phyloP scores from a whole-genome alignment of 2,888 invertebrate genomes.

The Drosophila setosimentum region DNA sequence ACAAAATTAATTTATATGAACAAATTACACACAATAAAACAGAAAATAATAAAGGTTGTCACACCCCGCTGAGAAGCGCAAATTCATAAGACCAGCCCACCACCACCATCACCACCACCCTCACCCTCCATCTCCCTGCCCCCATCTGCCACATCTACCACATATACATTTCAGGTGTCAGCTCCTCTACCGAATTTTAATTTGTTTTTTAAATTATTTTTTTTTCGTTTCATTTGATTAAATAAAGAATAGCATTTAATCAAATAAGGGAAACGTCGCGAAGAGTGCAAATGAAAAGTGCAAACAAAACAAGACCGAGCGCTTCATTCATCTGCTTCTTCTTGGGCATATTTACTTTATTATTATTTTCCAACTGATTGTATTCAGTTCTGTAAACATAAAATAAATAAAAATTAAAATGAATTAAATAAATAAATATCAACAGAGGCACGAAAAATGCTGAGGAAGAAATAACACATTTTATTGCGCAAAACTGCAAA shows the following conservation, averaged over 20 bases:
- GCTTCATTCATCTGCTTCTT: slow-evolving; percentile 35
- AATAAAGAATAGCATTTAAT: slow-evolving; percentile 73
- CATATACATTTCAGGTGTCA: not conserved
- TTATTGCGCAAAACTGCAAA: slow-evolving; percentile 59
- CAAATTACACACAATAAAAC: slow-evolving; percentile 5
- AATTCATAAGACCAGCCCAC: not conserved
- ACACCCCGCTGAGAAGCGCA: slow-evolving; percentile 34
- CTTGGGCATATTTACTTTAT: slow-evolving; percentile 7
- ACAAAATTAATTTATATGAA: slow-evolving; percentile 7
- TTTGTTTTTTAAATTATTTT: not conserved
- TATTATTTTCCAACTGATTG: slow-evolving; percentile 15
- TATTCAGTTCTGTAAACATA: slow-evolving; percentile 32
- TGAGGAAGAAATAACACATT: slow-evolving; percentile 64
- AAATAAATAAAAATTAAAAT: slow-evolving; percentile 68
- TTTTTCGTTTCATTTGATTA: slow-evolving; percentile 65
- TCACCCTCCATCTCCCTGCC: not conserved
- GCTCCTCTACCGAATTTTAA: slow-evolving; percentile 26
- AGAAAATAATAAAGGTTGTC: slow-evolving; percentile 43
- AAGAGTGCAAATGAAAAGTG: slow-evolving; percentile 57
- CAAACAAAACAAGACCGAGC: slow-evolving; percentile 41
- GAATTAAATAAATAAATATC: slow-evolving; percentile 67
- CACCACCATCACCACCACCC: not conserved
- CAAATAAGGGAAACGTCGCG: slow-evolving; percentile 50
- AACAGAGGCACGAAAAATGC: slow-evolving; percentile 24
- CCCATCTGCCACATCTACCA: not conserved